A percentile compares a stretch with the other conserved stretches of the same genome.
Evolutionary conservation across 2,113 vertebrate species (phyloP).

Genomic region (Archocentrus centrarchus): DNA sequence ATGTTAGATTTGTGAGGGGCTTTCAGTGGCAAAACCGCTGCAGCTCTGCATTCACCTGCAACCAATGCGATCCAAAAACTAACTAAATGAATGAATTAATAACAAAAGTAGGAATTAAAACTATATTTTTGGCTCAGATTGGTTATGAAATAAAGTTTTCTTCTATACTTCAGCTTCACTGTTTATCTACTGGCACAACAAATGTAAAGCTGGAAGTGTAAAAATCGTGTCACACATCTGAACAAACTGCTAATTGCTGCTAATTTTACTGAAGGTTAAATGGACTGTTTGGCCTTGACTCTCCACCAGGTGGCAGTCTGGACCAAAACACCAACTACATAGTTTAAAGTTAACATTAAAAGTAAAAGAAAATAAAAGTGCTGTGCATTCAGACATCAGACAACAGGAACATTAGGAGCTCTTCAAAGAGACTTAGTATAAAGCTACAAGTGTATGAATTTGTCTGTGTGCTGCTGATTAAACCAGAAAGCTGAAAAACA

Average conservation of each 20-base stretch:
- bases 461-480: conserved; percentile 35
- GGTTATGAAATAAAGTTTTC: not conserved
- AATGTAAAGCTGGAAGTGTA: not conserved
- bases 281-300: not conserved
- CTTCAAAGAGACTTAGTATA: not conserved
- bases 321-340: not conserved
- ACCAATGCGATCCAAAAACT: no score
- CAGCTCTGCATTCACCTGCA: not conserved
- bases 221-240: conserved; percentile 19
- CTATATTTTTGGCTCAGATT: not conserved
- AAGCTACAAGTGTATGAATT: not conserved
- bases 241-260: not conserved
- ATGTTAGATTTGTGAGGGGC: not conserved
- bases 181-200: not conserved
- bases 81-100: no score
- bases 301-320: conserved; percentile 68
- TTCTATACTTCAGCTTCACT: not conserved
- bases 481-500: conserved; percentile 23
- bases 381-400: not conserved
- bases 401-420: not conserved
- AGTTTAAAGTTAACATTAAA: not conserved
- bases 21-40: no score
- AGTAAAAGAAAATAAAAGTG: not conserved
- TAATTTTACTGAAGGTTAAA: not conserved
- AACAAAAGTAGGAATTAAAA: not conserved